These are phyloP conservation scores for Anguilla anguilla DNA, from an alignment of 2,797 vertebrate genomes.

Conservation along the genomic window DNA sequence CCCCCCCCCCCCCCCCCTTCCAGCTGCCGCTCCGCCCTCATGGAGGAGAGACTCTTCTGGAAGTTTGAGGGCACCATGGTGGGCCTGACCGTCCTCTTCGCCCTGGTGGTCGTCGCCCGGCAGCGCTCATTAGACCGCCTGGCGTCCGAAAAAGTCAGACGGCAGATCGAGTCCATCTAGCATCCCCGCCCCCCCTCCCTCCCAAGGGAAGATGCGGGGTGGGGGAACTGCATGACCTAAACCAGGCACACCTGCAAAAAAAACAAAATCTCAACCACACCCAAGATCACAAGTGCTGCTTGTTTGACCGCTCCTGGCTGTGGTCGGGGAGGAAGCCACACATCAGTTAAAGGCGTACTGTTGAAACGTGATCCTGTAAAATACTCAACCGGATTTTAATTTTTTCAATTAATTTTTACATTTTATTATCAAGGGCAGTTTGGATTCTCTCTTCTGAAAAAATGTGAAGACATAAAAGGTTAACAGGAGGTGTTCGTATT, in stretches of 20 bases:
- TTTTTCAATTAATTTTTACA: background rate
- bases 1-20: background rate
- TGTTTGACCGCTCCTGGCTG: background rate
- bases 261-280: background rate
- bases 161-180: conserved; percentile 93
- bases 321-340: background rate
- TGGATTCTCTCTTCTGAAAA: background rate
- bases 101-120: conserved; percentile 78
- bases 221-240: background rate
- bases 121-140: conserved; percentile 85
- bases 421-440: background rate
- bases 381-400: background rate
- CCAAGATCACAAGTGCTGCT: background rate
- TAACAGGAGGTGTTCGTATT: background rate
- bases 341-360: background rate
- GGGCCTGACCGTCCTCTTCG: conserved; percentile 70
- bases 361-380: background rate
- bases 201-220: background rate
- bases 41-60: conserved; percentile 89
- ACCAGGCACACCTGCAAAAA: background rate
- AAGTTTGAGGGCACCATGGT: conserved; percentile 82
- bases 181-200: background rate
- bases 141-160: conserved; percentile 89
- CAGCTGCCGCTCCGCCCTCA: conserved; percentile 84
- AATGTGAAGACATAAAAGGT: background rate